Percentiles rank a stretch among this genome's conserved stretches.
phyloP scores from a whole-genome alignment of 2,888 invertebrate species.

The Drosophila greeni region DNA sequence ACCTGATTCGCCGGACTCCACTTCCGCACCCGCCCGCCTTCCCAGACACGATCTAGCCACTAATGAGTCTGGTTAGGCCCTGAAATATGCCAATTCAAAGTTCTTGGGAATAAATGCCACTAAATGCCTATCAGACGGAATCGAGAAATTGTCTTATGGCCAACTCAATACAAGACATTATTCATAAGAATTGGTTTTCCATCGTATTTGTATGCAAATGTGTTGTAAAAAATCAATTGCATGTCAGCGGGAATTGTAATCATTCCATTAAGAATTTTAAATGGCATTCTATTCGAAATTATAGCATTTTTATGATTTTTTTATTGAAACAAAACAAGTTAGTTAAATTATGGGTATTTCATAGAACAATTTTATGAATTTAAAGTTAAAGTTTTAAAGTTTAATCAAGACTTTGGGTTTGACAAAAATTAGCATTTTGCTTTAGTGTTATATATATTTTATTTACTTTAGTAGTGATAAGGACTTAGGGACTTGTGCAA shows the following conservation, averaged over 20 bases:
- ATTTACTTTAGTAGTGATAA: no score
- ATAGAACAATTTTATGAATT: background rate
- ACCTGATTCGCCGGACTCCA: conserved; percentile 8
- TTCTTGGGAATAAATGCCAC: conserved; percentile 19
- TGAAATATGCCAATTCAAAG: conserved; percentile 4
- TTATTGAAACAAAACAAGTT: background rate
- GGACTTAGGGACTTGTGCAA: no score
- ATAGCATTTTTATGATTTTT: background rate
- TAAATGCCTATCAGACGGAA: conserved; percentile 9
- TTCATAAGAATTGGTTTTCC: conserved; percentile 2
- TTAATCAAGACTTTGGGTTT: background rate
- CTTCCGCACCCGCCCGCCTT: background rate
- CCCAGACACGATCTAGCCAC: conserved; percentile 1
- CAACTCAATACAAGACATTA: conserved; percentile 6
- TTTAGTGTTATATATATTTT: background rate
- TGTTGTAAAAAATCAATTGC: conserved; percentile 2
- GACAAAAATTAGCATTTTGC: no score
- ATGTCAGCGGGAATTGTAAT: background rate
- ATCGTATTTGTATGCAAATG: conserved; percentile 5
- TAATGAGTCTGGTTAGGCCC: conserved; percentile 15
- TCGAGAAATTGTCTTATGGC: conserved; percentile 9
- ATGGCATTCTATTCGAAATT: background rate
- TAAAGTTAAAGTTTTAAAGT: background rate
- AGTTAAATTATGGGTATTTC: no score
- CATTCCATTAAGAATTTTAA: background rate